Percentiles rank a stretch among this genome's conserved stretches.
phyloP scores from a whole-genome alignment of 2,797 vertebrate genomes.

The Morelia viridis region DNA sequence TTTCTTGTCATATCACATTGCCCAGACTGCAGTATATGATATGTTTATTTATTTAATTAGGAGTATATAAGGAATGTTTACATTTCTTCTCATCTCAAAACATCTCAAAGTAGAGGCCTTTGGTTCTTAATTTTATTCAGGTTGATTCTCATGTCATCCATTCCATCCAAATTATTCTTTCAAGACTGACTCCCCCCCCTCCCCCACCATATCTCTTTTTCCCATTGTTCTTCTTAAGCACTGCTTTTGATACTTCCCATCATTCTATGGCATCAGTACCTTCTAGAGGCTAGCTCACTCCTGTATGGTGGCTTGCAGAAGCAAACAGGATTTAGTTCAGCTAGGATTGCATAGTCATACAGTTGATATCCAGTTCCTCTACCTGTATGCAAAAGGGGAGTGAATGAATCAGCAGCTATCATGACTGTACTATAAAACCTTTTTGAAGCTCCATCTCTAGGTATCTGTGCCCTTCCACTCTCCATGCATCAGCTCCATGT shows the following conservation, averaged over 20 bases:
- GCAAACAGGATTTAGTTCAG: background rate
- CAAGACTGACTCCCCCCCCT: background rate
- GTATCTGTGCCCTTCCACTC: background rate
- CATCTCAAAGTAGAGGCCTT: background rate
- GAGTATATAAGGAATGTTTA: background rate
- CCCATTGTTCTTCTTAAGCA: background rate
- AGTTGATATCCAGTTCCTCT: background rate
- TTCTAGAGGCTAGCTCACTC: background rate
- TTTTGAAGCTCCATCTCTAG: background rate
- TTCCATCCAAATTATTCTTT: background rate
- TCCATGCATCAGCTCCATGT: background rate
- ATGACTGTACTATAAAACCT: too few relatives aligned
- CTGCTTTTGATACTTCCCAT: too few relatives aligned
- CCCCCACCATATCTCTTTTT: background rate
- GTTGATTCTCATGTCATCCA: background rate
- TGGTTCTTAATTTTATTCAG: background rate
- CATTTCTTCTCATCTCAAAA: background rate
- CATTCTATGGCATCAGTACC: background rate
- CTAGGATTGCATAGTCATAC: background rate
- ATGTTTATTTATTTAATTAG: background rate
- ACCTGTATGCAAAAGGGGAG: too few relatives aligned
- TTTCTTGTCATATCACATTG: background rate
- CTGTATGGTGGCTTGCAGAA: background rate
- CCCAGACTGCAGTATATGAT: background rate
- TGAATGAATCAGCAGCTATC: background rate